Evolutionary conservation across 2,797 vertebrate species (phyloP).

Genomic region (Tokudaia muenninki): DNA sequence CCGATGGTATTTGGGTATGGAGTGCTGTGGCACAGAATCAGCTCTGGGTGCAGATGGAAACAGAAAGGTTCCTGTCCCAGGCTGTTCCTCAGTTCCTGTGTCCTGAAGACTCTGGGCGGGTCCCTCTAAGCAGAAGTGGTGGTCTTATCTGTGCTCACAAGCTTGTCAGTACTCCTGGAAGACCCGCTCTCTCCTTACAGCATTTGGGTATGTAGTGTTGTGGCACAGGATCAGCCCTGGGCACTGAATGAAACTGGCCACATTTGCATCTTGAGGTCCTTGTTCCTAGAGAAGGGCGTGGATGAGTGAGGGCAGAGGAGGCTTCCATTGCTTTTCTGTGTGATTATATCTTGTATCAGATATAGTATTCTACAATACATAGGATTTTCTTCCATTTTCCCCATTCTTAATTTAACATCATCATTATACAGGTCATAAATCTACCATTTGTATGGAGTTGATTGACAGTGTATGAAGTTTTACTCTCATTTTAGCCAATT

Average conservation of each 20-base stretch:
- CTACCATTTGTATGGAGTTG: background rate
- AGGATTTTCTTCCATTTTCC: background rate
- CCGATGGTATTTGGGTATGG: no score
- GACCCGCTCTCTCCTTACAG: no score
- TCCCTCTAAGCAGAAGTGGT: no score
- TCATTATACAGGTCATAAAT: background rate
- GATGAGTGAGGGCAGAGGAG: background rate
- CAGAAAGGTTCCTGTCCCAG: no score
- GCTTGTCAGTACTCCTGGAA: no score
- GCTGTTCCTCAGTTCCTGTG: no score
- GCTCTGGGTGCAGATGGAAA: no score
- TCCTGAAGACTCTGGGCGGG: no score
- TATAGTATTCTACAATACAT: background rate
- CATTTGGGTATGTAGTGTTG: no score
- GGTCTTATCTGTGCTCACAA: no score
- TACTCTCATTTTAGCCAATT: background rate
- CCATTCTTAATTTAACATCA: background rate
- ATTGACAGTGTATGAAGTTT: background rate
- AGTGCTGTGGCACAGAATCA: no score
- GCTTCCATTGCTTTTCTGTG: conserved; percentile 4
- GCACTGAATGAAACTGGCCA: background rate
- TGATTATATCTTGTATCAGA: background rate
- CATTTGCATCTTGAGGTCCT: background rate
- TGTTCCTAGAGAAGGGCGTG: background rate
- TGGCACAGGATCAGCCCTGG: no score